Evolutionary conservation across 2,888 invertebrate species (phyloP).

Genomic region (Euphydryas editha): DNA sequence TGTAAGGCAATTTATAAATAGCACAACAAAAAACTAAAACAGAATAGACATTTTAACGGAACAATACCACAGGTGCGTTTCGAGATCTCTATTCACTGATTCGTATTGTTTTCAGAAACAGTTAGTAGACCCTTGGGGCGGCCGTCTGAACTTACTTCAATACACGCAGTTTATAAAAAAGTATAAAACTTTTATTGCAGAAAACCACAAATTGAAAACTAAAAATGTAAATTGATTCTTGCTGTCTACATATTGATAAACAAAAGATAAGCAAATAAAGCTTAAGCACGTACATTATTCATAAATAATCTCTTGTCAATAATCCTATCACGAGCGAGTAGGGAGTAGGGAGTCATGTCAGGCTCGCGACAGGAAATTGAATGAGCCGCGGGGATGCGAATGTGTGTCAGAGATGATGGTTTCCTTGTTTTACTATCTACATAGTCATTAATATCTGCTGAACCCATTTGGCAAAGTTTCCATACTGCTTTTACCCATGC

Average conservation of each 20-base stretch:
- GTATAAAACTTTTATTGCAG: conserved; percentile 1
- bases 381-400: conserved; percentile 66
- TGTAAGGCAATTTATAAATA: neutral
- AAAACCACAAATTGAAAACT: neutral
- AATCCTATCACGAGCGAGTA: conserved; percentile 49
- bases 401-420: conserved; percentile 68
- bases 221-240: neutral
- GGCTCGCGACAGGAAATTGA: conserved; percentile 69
- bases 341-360: conserved; percentile 43
- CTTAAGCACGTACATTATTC: conserved; percentile 17
- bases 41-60: conserved; percentile 32
- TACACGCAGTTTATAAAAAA: conserved; percentile 19
- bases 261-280: conserved; percentile 8
- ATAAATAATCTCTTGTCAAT: conserved; percentile 41
- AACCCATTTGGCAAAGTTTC: neutral
- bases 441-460: conserved; percentile 1
- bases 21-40: conserved; percentile 8
- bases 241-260: neutral
- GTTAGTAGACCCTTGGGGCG: conserved; percentile 38
- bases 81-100: conserved; percentile 25
- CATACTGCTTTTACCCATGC: neutral
- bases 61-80: conserved; percentile 30
- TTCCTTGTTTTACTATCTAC: conserved; percentile 51
- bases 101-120: conserved; percentile 39
- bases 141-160: conserved; percentile 20